Evolutionary conservation across 2,888 invertebrate species (phyloP).

Genomic region (Hyposoter dolosus): DNA sequence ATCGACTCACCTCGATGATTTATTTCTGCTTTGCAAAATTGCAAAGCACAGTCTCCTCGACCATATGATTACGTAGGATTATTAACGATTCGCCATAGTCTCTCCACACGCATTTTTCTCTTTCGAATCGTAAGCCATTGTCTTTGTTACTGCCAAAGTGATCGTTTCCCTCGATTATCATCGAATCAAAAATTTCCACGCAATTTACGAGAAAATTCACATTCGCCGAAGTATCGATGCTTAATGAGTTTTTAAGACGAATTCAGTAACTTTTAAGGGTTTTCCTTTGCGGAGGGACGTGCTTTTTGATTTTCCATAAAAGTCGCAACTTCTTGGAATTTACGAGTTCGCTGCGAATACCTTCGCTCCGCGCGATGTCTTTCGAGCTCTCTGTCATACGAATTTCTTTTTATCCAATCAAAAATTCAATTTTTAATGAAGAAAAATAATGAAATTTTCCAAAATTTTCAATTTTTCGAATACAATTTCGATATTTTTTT

Average conservation of each 20-base stretch:
- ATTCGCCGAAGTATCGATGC: not conserved
- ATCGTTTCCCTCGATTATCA: constrained; percentile 19
- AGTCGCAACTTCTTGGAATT: too few relatives aligned
- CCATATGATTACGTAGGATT: constrained; percentile 23
- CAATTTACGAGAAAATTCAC: not conserved
- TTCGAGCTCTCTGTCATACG: too few relatives aligned
- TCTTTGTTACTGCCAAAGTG: not conserved
- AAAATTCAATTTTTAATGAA: too few relatives aligned
- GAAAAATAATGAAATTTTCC: too few relatives aligned
- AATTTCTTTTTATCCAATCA: too few relatives aligned
- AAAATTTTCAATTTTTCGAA: too few relatives aligned
- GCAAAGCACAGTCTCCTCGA: not conserved
- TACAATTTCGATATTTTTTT: too few relatives aligned
- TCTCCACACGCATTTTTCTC: not conserved
- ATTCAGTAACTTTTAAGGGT: not conserved
- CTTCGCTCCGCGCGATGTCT: too few relatives aligned
- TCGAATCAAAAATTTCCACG: constrained; percentile 25
- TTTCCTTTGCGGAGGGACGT: not conserved
- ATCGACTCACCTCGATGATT: not conserved
- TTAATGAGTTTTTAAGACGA: not conserved
- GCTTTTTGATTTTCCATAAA: not conserved
- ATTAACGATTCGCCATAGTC: constrained; percentile 16
- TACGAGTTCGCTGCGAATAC: too few relatives aligned
- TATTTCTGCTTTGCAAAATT: constrained; percentile 17
- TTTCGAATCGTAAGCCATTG: not conserved